Conservation (phyloP, 2,113 vertebrate genomes). For the Microcebus murinus region DNA sequence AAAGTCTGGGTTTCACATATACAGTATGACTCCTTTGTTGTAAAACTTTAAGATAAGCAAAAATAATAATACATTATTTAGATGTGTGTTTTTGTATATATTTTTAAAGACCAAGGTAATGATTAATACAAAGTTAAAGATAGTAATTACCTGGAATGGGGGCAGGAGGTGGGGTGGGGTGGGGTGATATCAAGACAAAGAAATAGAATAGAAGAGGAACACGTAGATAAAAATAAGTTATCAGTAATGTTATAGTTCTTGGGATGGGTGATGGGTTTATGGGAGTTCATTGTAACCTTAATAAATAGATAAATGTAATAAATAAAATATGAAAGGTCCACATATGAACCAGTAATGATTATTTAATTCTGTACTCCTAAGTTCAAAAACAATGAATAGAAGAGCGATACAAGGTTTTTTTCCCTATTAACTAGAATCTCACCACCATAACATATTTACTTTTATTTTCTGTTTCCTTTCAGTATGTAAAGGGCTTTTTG, state of each 20-base stretch:
- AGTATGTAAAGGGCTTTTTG: background rate
- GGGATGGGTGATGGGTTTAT: background rate
- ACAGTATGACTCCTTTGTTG: background rate
- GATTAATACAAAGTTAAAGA: constrained; percentile 26
- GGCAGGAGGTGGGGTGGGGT: background rate
- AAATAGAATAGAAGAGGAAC: background rate
- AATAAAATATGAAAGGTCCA: background rate
- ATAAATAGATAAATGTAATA: constrained; percentile 3
- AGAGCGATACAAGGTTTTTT: background rate
- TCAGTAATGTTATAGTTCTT: constrained; percentile 6
- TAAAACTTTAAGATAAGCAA: constrained; percentile 22
- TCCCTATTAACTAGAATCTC: constrained; percentile 1
- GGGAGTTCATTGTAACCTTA: background rate
- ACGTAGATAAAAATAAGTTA: constrained; percentile 17
- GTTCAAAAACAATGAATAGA: constrained; percentile 47
- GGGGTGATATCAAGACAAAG: background rate
- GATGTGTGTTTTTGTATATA: background rate
- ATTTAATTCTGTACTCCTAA: background rate
- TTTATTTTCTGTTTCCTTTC: background rate
- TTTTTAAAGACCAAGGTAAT: background rate
- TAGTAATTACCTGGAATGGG: background rate
- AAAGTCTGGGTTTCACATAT: background rate
- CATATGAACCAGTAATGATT: background rate
- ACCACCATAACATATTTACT: background rate
- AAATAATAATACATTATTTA: background rate